Conservation (phyloP, 2,797 vertebrate genomes). For the Notamacropus eugenii region DNA sequence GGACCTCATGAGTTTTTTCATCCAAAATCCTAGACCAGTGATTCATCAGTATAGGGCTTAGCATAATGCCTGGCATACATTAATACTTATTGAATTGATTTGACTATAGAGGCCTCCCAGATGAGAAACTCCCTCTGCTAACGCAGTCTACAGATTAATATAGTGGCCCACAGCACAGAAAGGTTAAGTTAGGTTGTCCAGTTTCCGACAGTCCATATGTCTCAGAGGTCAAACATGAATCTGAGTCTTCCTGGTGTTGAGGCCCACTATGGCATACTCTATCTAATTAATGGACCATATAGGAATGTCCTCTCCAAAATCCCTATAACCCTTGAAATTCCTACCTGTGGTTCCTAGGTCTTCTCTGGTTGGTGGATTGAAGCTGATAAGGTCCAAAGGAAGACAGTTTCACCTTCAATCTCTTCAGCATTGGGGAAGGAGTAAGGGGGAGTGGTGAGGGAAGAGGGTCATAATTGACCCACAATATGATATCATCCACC, state of each 20-base stretch:
- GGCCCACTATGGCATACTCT: neutral
- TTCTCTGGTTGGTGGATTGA: neutral
- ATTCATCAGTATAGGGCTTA: neutral
- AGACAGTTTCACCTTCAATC: neutral
- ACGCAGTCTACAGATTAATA: neutral
- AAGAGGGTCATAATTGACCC: neutral
- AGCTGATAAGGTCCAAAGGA: neutral
- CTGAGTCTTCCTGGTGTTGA: neutral
- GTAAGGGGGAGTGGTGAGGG: neutral
- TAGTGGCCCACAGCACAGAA: neutral
- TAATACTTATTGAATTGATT: neutral
- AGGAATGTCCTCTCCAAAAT: neutral
- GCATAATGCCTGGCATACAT: neutral
- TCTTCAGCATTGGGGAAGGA: neutral
- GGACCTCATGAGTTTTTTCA: neutral
- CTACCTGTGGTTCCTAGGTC: neutral
- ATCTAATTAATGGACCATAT: neutral
- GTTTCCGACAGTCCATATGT: neutral
- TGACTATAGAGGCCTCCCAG: neutral
- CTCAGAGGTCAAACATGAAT: neutral
- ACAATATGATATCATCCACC: neutral
- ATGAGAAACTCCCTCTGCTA: neutral
- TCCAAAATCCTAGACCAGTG: neutral
- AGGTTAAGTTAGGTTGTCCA: neutral
- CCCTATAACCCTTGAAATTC: neutral